Conservation (phyloP, 2,888 invertebrate species). For the Drosophila paranaensis region DNA sequence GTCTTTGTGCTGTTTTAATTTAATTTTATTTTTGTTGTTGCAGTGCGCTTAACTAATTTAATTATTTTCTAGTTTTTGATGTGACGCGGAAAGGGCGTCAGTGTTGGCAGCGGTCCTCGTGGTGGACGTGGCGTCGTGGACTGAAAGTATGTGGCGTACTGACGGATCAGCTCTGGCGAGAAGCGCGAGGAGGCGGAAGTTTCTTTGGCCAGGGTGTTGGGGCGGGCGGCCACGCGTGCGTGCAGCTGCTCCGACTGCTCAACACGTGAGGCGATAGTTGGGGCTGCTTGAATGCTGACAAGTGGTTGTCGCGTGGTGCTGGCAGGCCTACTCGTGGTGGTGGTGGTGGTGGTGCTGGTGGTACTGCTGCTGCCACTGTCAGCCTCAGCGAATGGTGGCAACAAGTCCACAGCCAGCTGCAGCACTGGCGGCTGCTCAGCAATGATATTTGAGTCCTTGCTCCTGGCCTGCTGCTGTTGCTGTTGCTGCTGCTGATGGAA, state of each 20-base stretch:
- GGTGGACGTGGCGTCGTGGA: constrained; percentile 65
- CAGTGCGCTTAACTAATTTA: constrained; percentile 51
- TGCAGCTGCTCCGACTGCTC: constrained; percentile 22
- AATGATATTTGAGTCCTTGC: constrained; percentile 44
- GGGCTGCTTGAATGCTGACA: constrained; percentile 4
- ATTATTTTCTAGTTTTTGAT: constrained; percentile 58
- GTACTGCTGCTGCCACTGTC: constrained; percentile 11
- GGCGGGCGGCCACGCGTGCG: constrained; percentile 16
- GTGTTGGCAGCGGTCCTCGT: constrained; percentile 73
- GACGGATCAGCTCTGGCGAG: constrained; percentile 46
- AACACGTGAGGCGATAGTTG: constrained; percentile 20
- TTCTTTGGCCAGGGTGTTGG: constrained; percentile 25
- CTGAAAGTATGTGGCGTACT: constrained; percentile 68
- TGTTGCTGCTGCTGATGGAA: constrained; percentile 49
- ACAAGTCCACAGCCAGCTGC: constrained; percentile 55
- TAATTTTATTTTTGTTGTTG: constrained; percentile 42
- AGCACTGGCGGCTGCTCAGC: constrained; percentile 40
- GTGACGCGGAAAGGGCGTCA: constrained; percentile 75
- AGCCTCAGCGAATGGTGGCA: constrained; percentile 62
- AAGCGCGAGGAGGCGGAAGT: constrained; percentile 26
- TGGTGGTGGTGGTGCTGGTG: constrained; percentile 12
- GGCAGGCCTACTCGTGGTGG: constrained; percentile 9
- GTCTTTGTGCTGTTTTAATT: constrained; percentile 43
- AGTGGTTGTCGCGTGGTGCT: constrained; percentile 38
- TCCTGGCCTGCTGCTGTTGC: constrained; percentile 53